Base-by-base conservation (phyloP, 2,888 invertebrate species). In the Drosophila siamana region DNA sequence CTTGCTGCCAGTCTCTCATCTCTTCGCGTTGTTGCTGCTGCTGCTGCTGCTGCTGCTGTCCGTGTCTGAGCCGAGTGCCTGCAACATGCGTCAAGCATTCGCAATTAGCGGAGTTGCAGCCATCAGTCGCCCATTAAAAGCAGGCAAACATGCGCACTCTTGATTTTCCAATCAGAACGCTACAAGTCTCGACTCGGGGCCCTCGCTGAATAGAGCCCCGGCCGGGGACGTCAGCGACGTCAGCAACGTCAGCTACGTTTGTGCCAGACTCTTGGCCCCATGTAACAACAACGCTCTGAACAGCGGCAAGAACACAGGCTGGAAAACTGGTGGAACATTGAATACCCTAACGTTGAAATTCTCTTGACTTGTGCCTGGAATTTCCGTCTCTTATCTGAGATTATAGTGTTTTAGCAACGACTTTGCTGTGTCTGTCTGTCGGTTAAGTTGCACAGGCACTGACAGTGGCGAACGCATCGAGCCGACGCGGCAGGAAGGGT, bases 71-170 rank as follows among this genome's bases (percentile, higher is more conserved):
- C 78, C 78, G 86, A 86, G 82, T 86, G 86, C 63, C 87, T 85
- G 80, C 85, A 85, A 85, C 87, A 84, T 84, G 87, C 85, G 84
- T 84, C 85, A 82, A 87, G 84, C 85, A 87, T 84, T 85, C 87
- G 87, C 87, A 84, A 87, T 84, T 84, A 84, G 85, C 85, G 71
- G 74, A 84, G 85, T 79, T 78, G 82, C 83, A 78, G 71, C 79
- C 77, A 78, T 77, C 83, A 83, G 83, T 73, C 73, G 69, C 74
- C 88, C 84, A 88, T 88, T 82, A 86, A 86, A 83, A 79, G 84
- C 83, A 76, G 84, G 86, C 86, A 83, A 83, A 86, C 82, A 86
- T 76, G 76, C 76, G 65, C 75, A 69, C 84, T 83, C 81, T 86
- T 86, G 84, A 81, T 86, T 86, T 86, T 81, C 86, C 83, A 83